phyloP scores from a whole-genome alignment of 1,140 invertebrate genomes.

The Zaprionus gabonicus region DNA sequence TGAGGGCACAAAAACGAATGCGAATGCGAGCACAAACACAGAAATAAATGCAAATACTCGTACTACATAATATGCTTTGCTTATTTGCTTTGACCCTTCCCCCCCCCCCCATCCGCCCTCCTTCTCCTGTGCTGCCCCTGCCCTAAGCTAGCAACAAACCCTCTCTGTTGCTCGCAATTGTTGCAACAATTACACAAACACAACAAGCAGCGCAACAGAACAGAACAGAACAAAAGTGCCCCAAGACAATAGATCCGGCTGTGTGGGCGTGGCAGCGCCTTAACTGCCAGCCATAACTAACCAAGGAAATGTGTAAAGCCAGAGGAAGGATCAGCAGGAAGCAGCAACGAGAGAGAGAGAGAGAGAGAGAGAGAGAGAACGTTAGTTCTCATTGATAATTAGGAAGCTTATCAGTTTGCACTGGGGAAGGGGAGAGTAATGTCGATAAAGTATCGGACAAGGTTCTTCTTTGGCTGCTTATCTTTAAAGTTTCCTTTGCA shows the following conservation, averaged over 20 bases:
- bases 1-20: conserved; percentile 10
- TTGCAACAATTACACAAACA: conserved; percentile 79
- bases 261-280: conserved; percentile 14
- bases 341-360: not conserved
- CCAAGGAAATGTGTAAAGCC: not conserved
- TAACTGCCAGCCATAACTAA: conserved; percentile 6
- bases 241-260: conserved; percentile 30
- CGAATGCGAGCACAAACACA: conserved; percentile 14
- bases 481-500: too few species aligned
- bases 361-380: not conserved
- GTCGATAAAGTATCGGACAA: not conserved
- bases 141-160: not conserved
- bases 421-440: too few species aligned
- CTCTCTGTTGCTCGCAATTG: conserved; percentile 51
- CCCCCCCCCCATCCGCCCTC: not conserved
- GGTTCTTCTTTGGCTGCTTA: too few species aligned
- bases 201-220: conserved; percentile 58
- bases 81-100: conserved; percentile 50
- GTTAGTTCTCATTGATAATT: conserved; percentile 56
- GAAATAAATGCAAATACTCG: conserved; percentile 28
- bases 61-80: conserved; percentile 56
- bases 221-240: conserved; percentile 46
- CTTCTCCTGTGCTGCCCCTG: conserved; percentile 26
- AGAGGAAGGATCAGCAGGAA: not conserved
- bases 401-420: not conserved